A percentile compares a stretch with the other conserved stretches of the same genome.
phyloP scores from a whole-genome alignment of 2,797 vertebrate genomes.

The Melanotaenia parkinsoni region DNA sequence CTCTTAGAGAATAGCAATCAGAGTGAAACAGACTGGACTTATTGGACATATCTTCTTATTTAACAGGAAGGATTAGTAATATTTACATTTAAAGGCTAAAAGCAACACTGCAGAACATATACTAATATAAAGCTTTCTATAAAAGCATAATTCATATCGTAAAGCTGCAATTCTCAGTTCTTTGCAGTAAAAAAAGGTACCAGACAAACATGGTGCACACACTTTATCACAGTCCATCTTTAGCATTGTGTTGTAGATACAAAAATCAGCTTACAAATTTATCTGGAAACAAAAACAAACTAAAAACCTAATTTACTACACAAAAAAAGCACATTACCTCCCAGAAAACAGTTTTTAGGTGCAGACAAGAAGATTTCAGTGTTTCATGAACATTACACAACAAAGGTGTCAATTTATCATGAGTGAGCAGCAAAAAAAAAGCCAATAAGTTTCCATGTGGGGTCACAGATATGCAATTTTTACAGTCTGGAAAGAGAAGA shows the following conservation, averaged over 20 bases:
- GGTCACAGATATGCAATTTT: not conserved
- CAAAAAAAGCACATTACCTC: not conserved
- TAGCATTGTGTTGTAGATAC: not conserved
- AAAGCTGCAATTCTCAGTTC: slow-evolving; percentile 2
- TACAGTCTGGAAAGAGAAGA: not conserved
- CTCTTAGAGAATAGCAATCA: not conserved
- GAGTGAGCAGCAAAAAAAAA: no score
- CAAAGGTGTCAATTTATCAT: not conserved
- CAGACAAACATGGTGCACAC: not conserved
- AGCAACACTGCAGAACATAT: not conserved
- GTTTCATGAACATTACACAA: not conserved
- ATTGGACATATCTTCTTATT: no score
- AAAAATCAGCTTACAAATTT: not conserved
- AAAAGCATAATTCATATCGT: no score
- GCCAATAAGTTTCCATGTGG: not conserved
- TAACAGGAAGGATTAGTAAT: not conserved
- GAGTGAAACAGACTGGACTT: not conserved
- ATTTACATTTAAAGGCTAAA: not conserved
- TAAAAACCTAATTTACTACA: not conserved
- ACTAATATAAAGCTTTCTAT: not conserved
- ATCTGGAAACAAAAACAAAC: not conserved
- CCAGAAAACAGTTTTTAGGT: not conserved
- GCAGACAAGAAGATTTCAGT: not conserved
- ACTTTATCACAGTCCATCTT: not conserved
- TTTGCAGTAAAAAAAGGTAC: slow-evolving; percentile 3